Evolutionary conservation across 2,797 vertebrate species (phyloP).

Genomic region (Pelochelys cantorii): DNA sequence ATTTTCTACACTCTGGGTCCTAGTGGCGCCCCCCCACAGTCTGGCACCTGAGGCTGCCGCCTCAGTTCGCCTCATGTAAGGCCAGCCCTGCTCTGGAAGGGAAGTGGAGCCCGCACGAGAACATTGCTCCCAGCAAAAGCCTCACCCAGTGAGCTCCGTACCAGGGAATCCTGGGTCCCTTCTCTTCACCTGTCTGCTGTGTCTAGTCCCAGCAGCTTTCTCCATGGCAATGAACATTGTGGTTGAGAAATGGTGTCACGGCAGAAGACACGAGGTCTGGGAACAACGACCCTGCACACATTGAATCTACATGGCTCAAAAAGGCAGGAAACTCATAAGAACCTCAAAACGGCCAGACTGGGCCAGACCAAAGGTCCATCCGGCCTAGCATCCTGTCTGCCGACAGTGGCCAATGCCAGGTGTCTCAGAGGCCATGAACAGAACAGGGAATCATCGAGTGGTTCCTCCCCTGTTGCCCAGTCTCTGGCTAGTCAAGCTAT

Average conservation of each 20-base stretch:
- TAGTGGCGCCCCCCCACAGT: too few relatives aligned
- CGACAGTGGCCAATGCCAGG: too few relatives aligned
- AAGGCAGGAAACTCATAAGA: slow-evolving; percentile 26
- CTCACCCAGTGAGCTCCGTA: not conserved
- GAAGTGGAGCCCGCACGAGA: not conserved
- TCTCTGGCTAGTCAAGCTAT: slow-evolving; percentile 25
- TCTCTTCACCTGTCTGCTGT: slow-evolving; percentile 61
- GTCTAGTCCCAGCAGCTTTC: not conserved
- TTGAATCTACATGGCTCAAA: slow-evolving; percentile 30
- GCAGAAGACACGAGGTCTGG: slow-evolving; percentile 9
- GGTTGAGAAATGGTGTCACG: not conserved
- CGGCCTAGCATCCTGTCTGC: too few relatives aligned
- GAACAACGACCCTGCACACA: not conserved
- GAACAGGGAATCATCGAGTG: too few relatives aligned
- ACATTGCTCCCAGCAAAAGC: not conserved
- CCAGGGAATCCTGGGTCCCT: not conserved
- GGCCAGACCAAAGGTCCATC: too few relatives aligned
- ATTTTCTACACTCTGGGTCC: too few relatives aligned
- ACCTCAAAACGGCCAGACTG: too few relatives aligned
- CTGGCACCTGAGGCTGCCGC: too few relatives aligned
- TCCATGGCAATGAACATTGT: not conserved
- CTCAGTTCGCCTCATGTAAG: too few relatives aligned
- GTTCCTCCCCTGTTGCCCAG: too few relatives aligned
- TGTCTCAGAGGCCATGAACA: too few relatives aligned
- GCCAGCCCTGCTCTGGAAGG: not conserved